Evolutionary conservation across 2,888 invertebrate genomes (phyloP).

Genomic region (Athalia rosae): DNA sequence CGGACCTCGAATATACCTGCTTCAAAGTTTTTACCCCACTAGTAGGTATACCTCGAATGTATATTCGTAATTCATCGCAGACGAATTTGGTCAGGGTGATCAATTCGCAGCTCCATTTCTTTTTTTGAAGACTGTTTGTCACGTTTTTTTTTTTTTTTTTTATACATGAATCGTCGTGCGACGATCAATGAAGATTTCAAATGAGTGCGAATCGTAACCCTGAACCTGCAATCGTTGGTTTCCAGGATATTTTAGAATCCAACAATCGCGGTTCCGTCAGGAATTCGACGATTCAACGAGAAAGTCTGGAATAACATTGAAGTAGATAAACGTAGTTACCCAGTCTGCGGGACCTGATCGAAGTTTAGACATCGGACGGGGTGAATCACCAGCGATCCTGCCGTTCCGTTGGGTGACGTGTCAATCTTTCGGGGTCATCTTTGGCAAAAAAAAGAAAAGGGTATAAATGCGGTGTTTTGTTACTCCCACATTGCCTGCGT

Average conservation of each 20-base stretch:
- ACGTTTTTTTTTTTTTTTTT: no score
- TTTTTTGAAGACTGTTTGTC: no score
- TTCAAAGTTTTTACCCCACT: background rate
- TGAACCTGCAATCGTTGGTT: no score
- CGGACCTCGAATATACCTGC: slow-evolving; percentile 7
- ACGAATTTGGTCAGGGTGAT: no score
- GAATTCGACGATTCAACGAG: background rate
- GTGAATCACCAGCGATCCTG: slow-evolving; percentile 26
- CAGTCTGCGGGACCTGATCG: no score
- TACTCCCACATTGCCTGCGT: slow-evolving; percentile 66
- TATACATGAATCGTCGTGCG: no score
- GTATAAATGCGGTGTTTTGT: slow-evolving; percentile 12
- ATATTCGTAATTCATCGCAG: background rate
- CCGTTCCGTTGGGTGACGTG: slow-evolving; percentile 15
- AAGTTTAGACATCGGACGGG: background rate
- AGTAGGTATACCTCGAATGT: background rate
- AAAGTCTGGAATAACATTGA: no score
- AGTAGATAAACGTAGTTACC: no score
- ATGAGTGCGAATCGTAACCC: no score
- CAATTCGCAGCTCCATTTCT: background rate
- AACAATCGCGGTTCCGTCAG: no score
- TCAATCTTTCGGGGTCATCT: slow-evolving; percentile 38
- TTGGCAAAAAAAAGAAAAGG: slow-evolving; percentile 19
- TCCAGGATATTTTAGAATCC: no score
- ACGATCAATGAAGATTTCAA: no score